A percentile compares a stretch with the other conserved stretches of the same genome.
These are phyloP conservation scores for Macroglossus sobrinus DNA, from an alignment of 2,113 vertebrate species.

Conservation along the genomic window DNA sequence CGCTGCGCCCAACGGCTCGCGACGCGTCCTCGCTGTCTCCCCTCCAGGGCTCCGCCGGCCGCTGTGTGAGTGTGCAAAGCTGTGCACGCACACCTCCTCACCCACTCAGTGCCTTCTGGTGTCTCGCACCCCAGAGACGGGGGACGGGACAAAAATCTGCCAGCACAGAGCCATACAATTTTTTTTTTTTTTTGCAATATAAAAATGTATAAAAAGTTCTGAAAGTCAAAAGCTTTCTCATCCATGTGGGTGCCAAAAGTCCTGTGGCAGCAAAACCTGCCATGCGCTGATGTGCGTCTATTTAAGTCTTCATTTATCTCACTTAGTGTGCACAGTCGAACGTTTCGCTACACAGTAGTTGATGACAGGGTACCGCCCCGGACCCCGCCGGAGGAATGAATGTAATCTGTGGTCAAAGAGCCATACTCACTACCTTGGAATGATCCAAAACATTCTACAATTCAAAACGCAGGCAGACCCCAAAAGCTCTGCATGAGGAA, in stretches of 20 bases:
- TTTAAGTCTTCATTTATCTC: conserved; percentile 49
- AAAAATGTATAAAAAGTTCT: conserved; percentile 5
- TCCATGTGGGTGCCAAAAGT: not conserved
- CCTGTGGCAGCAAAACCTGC: conserved; percentile 27
- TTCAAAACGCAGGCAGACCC: not conserved
- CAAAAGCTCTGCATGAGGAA: not conserved
- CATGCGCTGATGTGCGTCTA: conserved; percentile 7
- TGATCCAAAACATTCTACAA: not conserved
- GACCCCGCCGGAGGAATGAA: not conserved
- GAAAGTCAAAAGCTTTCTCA: conserved; percentile 41
- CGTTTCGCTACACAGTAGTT: not conserved
- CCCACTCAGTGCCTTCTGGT: not conserved
- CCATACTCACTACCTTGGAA: not conserved
- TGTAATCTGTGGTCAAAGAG: not conserved
- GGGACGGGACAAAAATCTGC: not conserved
- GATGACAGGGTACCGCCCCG: not conserved
- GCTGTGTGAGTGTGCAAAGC: not conserved
- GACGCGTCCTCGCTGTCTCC: not conserved
- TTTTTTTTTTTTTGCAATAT: not conserved
- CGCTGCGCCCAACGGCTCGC: not conserved
- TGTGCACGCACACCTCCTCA: not conserved
- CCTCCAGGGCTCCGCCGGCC: not conserved
- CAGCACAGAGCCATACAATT: not conserved
- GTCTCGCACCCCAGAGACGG: conserved; percentile 4
- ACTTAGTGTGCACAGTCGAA: not conserved